Evolutionary conservation across 2,888 invertebrate genomes (phyloP).

Genomic region (Idaea biselata): DNA sequence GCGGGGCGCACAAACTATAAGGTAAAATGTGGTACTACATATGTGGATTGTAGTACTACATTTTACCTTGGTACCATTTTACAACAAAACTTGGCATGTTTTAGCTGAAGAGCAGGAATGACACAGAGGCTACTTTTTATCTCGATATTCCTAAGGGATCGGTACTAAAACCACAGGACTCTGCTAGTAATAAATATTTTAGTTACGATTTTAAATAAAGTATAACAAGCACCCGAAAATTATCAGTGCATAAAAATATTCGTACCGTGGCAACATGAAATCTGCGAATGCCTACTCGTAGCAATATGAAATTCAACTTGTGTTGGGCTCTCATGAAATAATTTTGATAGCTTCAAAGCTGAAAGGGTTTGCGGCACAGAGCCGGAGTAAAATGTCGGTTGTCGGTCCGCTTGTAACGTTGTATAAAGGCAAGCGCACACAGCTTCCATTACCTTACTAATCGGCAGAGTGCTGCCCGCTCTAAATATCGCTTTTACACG

Average conservation of each 20-base stretch:
- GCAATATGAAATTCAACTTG: slow-evolving; percentile 49
- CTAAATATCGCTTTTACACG: slow-evolving; percentile 78
- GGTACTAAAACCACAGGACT: too few relatives aligned
- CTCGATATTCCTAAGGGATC: too few relatives aligned
- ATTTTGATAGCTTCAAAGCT: slow-evolving; percentile 73
- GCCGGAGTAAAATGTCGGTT: slow-evolving; percentile 23
- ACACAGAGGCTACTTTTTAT: too few relatives aligned
- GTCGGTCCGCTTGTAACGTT: slow-evolving; percentile 39
- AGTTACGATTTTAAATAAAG: slow-evolving; percentile 10
- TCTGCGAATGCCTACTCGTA: slow-evolving; percentile 13
- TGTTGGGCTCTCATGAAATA: slow-evolving; percentile 58
- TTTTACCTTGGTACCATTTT: too few relatives aligned
- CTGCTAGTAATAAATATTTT: background rate
- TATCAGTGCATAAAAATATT: slow-evolving; percentile 40
- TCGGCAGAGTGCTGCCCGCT: slow-evolving; percentile 75
- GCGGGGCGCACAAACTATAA: too few relatives aligned
- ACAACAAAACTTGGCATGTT: too few relatives aligned
- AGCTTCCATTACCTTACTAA: slow-evolving; percentile 63
- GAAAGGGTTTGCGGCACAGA: slow-evolving; percentile 61
- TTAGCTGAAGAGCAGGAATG: too few relatives aligned
- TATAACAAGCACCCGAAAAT: slow-evolving; percentile 21
- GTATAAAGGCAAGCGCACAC: slow-evolving; percentile 51
- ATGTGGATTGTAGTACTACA: too few relatives aligned
- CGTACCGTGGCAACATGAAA: slow-evolving; percentile 19
- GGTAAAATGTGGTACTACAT: too few relatives aligned